Conservation (phyloP, 2,113 vertebrate genomes). For the Nesoenas mayeri region DNA sequence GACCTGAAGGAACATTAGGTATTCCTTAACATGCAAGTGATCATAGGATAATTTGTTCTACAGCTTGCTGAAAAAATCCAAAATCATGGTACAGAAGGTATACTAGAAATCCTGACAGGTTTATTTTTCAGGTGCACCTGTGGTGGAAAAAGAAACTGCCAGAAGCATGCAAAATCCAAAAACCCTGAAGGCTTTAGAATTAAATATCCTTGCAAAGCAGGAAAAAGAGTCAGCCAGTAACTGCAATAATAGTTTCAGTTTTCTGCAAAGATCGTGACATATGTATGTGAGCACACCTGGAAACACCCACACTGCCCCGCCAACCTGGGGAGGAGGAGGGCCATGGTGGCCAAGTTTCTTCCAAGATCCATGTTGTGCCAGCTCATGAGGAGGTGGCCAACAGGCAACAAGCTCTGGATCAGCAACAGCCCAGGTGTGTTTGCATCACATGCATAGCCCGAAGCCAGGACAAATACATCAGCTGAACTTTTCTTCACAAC, state of each 20-base stretch:
- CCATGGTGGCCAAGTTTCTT: not conserved
- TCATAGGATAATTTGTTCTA: not conserved
- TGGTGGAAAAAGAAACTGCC: not conserved
- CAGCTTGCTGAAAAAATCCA: not conserved
- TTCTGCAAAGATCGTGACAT: not conserved
- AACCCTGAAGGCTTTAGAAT: not conserved
- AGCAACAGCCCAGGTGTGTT: slow-evolving; percentile 3
- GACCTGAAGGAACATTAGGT: not conserved
- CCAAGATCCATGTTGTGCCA: not conserved
- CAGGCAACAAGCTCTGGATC: not conserved
- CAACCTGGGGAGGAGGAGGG: not conserved
- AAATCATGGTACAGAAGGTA: not conserved
- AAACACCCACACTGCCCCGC: not conserved
- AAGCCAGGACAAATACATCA: slow-evolving; percentile 3
- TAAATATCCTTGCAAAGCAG: not conserved
- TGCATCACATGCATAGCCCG: not conserved
- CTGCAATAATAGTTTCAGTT: not conserved
- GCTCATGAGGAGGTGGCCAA: not conserved
- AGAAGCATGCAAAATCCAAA: not conserved
- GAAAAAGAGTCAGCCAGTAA: not conserved
- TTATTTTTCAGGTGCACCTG: not conserved
- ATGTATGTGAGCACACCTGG: not conserved
- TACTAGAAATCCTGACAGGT: not conserved
- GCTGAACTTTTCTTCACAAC: not conserved
- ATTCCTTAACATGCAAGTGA: not conserved